Evolutionary conservation across 1,140 invertebrate species (phyloP).

Genomic region (Onthophagus taurus): DNA sequence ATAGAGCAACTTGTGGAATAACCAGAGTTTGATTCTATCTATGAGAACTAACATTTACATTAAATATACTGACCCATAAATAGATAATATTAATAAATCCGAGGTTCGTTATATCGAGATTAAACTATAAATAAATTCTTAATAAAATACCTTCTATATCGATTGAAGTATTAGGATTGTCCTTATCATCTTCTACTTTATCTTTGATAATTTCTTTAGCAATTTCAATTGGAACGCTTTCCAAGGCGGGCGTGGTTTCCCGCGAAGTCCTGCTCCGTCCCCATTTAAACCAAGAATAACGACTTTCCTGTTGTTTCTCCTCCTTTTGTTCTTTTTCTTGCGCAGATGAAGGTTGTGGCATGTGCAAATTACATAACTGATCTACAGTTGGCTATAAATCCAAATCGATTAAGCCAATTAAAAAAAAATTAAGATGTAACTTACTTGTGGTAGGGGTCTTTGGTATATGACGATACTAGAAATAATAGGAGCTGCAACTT

Average conservation of each 20-base stretch:
- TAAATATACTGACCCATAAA: too few species aligned
- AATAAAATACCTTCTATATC: slow-evolving; percentile 10
- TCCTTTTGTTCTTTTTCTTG: slow-evolving; percentile 26
- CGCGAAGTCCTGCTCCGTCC: slow-evolving; percentile 43
- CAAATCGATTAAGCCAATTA: not conserved
- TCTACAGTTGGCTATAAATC: slow-evolving; percentile 30
- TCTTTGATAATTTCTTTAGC: slow-evolving; percentile 22
- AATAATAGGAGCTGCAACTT: slow-evolving; percentile 76
- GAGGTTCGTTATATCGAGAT: too few species aligned
- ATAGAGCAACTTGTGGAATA: too few species aligned
- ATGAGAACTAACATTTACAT: too few species aligned
- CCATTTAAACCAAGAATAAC: slow-evolving; percentile 67
- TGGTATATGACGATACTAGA: slow-evolving; percentile 76
- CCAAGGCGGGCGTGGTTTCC: slow-evolving; percentile 36
- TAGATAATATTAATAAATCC: too few species aligned
- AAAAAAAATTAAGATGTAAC: not conserved
- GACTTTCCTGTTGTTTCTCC: slow-evolving; percentile 32
- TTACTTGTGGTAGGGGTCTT: slow-evolving; percentile 61
- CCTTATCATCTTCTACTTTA: too few species aligned
- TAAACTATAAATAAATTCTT: not conserved
- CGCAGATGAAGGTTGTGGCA: slow-evolving; percentile 30
- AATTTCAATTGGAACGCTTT: slow-evolving; percentile 28
- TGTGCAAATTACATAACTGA: slow-evolving; percentile 39
- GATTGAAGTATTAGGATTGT: slow-evolving; percentile 6
- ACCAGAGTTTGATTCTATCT: too few species aligned